Percentiles rank a stretch among this genome's conserved stretches.
phyloP scores from a whole-genome alignment of 2,113 vertebrate genomes.

The Pan paniscus region DNA sequence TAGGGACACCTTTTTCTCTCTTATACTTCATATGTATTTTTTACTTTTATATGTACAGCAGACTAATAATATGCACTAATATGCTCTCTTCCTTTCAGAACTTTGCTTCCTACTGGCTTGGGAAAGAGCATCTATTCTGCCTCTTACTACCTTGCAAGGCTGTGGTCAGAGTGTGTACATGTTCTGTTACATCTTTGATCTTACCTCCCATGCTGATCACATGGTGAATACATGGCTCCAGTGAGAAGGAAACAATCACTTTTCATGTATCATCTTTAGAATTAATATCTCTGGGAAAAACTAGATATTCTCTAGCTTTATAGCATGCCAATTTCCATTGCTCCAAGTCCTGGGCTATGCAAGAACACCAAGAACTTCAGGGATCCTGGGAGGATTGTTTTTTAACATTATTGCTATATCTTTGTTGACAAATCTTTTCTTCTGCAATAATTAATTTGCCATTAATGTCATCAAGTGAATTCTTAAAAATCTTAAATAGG shows the following conservation, averaged over 20 bases:
- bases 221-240: background rate
- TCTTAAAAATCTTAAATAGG: background rate
- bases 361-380: background rate
- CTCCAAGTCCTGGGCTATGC: background rate
- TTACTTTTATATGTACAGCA: background rate
- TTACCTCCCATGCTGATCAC: background rate
- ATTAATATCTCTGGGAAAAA: background rate
- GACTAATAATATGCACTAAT: background rate
- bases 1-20: background rate
- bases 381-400: background rate
- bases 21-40: background rate
- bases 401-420: background rate
- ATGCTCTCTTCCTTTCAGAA: background rate
- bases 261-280: background rate
- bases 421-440: background rate
- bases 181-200: background rate
- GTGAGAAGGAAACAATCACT: background rate
- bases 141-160: background rate
- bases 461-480: background rate
- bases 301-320: background rate
- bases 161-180: background rate
- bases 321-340: background rate
- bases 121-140: background rate
- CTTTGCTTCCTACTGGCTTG: background rate
- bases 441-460: background rate